Percentiles rank a stretch among this genome's conserved stretches.
Evolutionary conservation across 2,113 vertebrate species (phyloP).

Genomic region (Vulpes vulpes): DNA sequence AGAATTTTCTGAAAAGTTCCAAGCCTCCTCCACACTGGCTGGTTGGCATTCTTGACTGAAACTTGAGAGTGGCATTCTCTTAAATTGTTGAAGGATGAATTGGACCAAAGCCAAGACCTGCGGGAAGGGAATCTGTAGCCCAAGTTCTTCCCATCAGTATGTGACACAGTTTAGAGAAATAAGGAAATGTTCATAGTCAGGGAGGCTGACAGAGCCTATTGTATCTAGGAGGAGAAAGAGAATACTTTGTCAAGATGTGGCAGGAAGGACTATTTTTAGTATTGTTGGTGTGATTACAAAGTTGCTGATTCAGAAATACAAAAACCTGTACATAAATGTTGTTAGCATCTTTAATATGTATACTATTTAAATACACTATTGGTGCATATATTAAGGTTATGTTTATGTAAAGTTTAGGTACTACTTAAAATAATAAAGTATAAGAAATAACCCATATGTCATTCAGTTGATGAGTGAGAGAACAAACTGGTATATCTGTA

Average conservation of each 20-base stretch:
- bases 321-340: neutral
- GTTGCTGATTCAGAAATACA: slow-evolving; percentile 29
- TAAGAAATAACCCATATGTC: neutral
- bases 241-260: slow-evolving; percentile 22
- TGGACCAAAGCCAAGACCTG: neutral
- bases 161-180: slow-evolving; percentile 21
- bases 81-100: slow-evolving; percentile 34
- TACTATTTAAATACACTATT: neutral
- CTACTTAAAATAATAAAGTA: slow-evolving; percentile 31
- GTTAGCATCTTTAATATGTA: slow-evolving; percentile 43
- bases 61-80: neutral
- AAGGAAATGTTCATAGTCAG: neutral
- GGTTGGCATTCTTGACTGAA: slow-evolving; percentile 15
- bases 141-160: neutral
- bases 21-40: neutral
- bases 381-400: neutral
- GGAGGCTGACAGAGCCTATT: neutral
- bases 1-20: slow-evolving; percentile 20
- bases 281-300: slow-evolving; percentile 46
- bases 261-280: slow-evolving; percentile 57
- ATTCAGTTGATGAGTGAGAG: neutral
- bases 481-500: neutral
- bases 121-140: neutral
- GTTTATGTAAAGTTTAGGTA: neutral
- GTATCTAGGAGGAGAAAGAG: neutral